Evolutionary conservation across 2,113 vertebrate species (phyloP).

Genomic region (Eira barbara): DNA sequence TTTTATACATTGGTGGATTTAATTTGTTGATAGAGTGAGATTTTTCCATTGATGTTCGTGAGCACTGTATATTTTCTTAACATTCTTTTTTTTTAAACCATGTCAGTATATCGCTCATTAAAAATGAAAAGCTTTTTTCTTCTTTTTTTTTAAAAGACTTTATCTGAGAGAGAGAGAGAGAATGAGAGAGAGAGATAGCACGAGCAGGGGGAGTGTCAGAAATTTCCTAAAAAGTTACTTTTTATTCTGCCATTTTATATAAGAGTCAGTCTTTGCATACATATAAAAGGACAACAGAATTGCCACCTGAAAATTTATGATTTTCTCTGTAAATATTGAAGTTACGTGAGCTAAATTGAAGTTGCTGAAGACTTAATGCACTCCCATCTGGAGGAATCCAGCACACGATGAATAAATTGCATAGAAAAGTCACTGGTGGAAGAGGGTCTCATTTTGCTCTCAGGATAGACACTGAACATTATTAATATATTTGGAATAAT

Average conservation of each 20-base stretch:
- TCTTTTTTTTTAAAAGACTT: too few relatives aligned
- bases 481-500: neutral
- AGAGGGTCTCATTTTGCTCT: neutral
- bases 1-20: neutral
- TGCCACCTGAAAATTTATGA: neutral
- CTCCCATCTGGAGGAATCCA: neutral
- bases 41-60: neutral
- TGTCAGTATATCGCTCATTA: neutral
- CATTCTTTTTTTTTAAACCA: neutral
- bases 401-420: neutral
- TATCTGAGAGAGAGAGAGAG: too few relatives aligned
- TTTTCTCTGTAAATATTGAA: neutral
- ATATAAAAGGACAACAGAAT: neutral
- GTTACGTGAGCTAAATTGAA: neutral
- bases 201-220: too few relatives aligned
- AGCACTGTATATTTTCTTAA: neutral
- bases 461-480: too few relatives aligned
- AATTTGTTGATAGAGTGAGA: neutral
- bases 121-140: neutral
- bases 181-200: too few relatives aligned
- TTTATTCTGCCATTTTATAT: neutral
- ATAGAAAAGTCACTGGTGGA: neutral
- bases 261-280: neutral
- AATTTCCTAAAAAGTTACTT: neutral
- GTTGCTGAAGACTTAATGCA: neutral